Base-by-base conservation (phyloP, 2,797 vertebrate genomes). In the Glossophaga mutica region DNA sequence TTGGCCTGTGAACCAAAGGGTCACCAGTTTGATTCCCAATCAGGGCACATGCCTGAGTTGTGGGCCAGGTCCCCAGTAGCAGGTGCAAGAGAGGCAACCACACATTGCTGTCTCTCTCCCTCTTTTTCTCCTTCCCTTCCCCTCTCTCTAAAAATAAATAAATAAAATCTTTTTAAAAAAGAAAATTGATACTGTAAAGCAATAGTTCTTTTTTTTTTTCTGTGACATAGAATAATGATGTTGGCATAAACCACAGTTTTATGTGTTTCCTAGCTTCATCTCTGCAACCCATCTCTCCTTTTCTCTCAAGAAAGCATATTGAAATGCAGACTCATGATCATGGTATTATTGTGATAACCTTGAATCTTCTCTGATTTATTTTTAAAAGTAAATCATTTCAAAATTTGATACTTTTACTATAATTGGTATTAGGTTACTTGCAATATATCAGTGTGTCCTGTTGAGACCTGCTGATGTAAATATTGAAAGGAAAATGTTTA, bases 401-500 rank as follows among this genome's bases (percentile, higher is more conserved):
- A 96, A 74, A 67, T 73, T 96, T 96, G 32, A 39, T 68, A 74
- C 5, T 48, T 90, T 34, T 67, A 42, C 21, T 39, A 52, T 59
- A 57, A 79, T 73, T 57, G n/a, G n/a, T 76, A 65, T 83, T 70
- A 92, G 37, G 50, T 67, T 96, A 16, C 3, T 93, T 94, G 44
- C 37, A 90, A 94, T 78, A 96, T 14, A 92, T 71, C 55, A 11
- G 5, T 90, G 57, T 92, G 44, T 71, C 73, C 87, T 90, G 4
- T 73, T 82, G 59, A 95, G 77, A 90, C 34, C 78, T 77, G 10
- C 77, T 77, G 32, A 79, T 81, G 44, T 89, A 97, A 92, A 95
- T 95, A 95, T 46, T 94, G 59, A 92, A 93, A 57, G 76, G 50
- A 70, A 19, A 87, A 91, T 19, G 8, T 96, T 91, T 82, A 34